These are phyloP conservation scores for Sylvicola fuscatus DNA, from an alignment of 2,888 invertebrate species.

Conservation along the genomic window DNA sequence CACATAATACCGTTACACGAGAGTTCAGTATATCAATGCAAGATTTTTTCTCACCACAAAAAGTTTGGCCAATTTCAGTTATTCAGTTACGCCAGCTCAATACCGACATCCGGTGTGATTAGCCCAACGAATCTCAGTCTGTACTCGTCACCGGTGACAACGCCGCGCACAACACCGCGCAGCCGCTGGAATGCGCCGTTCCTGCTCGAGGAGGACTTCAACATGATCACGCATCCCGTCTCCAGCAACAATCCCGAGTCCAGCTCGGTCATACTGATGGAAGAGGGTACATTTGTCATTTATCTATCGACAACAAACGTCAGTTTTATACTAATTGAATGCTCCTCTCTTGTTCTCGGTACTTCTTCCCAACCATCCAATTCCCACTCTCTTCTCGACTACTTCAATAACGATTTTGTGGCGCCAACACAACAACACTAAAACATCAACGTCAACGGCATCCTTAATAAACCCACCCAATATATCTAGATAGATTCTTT, in stretches of 20 bases:
- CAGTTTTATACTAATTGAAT: neutral
- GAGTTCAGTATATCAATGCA: too few species aligned
- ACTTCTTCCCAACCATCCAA: too few species aligned
- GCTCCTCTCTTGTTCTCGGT: neutral
- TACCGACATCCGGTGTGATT: constrained; percentile 59
- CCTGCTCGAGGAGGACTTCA: constrained; percentile 87
- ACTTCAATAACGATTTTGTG: too few species aligned
- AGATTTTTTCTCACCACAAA: constrained; percentile 1
- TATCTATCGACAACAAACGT: too few species aligned
- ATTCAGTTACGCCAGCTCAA: constrained; percentile 80
- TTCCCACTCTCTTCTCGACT: too few species aligned
- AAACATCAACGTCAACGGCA: too few species aligned
- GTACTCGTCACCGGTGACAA: constrained; percentile 31
- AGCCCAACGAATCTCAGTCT: constrained; percentile 74
- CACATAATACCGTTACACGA: too few species aligned
- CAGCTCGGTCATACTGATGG: constrained; percentile 54
- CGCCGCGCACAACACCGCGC: constrained; percentile 49
- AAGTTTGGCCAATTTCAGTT: constrained; percentile 34
- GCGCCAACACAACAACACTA: too few species aligned
- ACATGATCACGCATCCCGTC: constrained; percentile 64
- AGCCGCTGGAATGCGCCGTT: constrained; percentile 75
- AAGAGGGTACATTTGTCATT: constrained; percentile 38
- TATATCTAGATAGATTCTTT: constrained; percentile 7
- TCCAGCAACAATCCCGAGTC: constrained; percentile 30
- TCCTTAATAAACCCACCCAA: too few species aligned